Conservation (phyloP, 2,113 vertebrate genomes). For the Hemichromis elongatus region DNA sequence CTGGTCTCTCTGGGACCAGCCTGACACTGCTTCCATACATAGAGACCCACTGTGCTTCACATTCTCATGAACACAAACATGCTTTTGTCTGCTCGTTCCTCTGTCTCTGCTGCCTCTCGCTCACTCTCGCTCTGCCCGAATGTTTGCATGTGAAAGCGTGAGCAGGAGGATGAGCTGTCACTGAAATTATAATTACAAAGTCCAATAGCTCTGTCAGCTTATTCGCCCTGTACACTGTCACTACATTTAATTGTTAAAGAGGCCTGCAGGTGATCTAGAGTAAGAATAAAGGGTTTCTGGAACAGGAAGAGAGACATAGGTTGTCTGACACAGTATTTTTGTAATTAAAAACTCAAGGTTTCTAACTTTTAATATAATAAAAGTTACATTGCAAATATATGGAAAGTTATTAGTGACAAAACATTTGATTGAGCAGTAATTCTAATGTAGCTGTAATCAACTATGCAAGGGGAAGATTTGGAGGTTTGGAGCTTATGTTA, state of each 20-base stretch:
- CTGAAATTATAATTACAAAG: neutral
- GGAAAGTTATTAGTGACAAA: neutral
- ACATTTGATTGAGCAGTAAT: neutral
- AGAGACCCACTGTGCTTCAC: constrained; percentile 70
- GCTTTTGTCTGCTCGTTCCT: constrained; percentile 63
- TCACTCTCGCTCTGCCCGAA: neutral
- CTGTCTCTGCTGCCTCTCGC: constrained; percentile 25
- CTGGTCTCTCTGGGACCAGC: constrained; percentile 41
- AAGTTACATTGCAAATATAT: neutral
- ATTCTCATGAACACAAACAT: constrained; percentile 71
- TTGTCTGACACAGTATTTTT: neutral
- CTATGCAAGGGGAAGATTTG: neutral
- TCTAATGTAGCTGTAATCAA: neutral
- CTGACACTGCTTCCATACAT: constrained; percentile 62
- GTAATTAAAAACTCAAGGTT: neutral
- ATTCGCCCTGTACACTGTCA: neutral
- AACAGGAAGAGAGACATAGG: neutral
- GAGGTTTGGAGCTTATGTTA: neutral
- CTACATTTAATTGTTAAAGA: neutral
- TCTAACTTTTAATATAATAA: too few relatives aligned
- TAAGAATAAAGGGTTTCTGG: neutral
- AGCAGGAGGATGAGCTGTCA: neutral
- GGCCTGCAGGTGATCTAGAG: neutral
- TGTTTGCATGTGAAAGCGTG: neutral
- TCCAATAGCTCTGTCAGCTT: neutral